phyloP scores from a whole-genome alignment of 1,140 invertebrate species.

The Proales similis region DNA sequence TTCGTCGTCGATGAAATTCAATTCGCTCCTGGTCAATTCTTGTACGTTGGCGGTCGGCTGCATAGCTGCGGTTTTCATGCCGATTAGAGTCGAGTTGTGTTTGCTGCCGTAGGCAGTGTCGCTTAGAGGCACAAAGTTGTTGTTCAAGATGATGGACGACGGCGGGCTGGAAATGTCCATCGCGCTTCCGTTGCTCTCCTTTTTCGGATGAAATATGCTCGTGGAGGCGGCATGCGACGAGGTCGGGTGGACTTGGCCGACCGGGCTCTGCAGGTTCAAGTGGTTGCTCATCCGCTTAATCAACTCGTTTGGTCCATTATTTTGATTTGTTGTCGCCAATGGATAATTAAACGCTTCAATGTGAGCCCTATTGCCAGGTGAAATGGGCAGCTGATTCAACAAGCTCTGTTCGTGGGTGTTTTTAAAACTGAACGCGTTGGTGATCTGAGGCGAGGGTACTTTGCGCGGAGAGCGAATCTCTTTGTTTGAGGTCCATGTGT shows the following conservation, averaged over 20 bases:
- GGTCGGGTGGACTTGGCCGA: neutral
- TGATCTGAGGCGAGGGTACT: slow-evolving; percentile 34
- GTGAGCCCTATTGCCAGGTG: no score
- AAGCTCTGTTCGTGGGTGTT: no score
- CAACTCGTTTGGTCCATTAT: slow-evolving; percentile 11
- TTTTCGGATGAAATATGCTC: neutral
- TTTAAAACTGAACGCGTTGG: slow-evolving; percentile 36
- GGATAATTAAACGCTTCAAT: no score
- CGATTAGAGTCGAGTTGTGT: no score
- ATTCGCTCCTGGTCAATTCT: no score
- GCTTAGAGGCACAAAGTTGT: no score
- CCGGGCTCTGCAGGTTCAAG: slow-evolving; percentile 22
- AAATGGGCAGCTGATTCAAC: no score
- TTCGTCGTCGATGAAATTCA: no score
- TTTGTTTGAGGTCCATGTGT: slow-evolving; percentile 35
- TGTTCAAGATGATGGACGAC: slow-evolving; percentile 21
- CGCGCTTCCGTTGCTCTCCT: slow-evolving; percentile 2
- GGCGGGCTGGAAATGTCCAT: slow-evolving; percentile 25
- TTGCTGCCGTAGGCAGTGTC: no score
- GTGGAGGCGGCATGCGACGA: no score
- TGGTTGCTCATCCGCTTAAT: slow-evolving; percentile 21
- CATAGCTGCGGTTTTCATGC: no score
- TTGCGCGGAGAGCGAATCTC: slow-evolving; percentile 26
- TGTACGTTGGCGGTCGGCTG: no score
- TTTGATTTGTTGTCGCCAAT: neutral